Evolutionary conservation across 2,888 invertebrate species (phyloP), one percentile per base, ranked within the genome.

Genomic region (Cheilosia grossa): DNA sequence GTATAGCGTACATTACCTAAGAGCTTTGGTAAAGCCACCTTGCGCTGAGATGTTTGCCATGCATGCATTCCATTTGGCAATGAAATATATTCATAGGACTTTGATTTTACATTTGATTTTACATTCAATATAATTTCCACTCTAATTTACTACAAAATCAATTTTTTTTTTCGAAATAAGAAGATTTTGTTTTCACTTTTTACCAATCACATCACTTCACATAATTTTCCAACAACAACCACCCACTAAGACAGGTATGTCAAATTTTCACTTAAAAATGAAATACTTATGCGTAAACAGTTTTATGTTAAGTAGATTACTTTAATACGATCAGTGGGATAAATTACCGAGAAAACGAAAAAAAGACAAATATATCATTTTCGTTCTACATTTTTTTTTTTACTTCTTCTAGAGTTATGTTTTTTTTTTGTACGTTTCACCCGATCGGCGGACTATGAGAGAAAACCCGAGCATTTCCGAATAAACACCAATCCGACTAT

Each of bases 31-130:
- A 89, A 91, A 91, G 91, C 90, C 91, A 90, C 91, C 91, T 89
- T 91, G 91, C 87, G 92, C 89, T 89, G 91, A 91, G 88, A 91
- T 89, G 90, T 91, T 91, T 89, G 91, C 91, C 91, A 91, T 91
- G 88, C 90, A 92, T 90, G 89, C 89, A 88, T 90, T 90, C 90
- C 91, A 90, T 90, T 89, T 88, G 89, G 88, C 87, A 42, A 51
- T 17, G 59, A 61, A 63, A 58, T 63, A 64, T 61, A 77, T 75
- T 58, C 44, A 69, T 49, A 59, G 10, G 69, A 17, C 44, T 44
- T 40, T 49, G 21, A 59, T 53, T 64, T 80, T 66, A n/a, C 10
- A 40, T 40, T 33, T 10, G 19, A 30, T 33, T 33, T 33, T n/a
- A n/a, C n/a, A n/a, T n/a, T 37, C 13, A 37, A 13, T 37, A 37